Evolutionary conservation across 1,140 invertebrate species (phyloP).

Genomic region (Lepidurus arcticus): DNA sequence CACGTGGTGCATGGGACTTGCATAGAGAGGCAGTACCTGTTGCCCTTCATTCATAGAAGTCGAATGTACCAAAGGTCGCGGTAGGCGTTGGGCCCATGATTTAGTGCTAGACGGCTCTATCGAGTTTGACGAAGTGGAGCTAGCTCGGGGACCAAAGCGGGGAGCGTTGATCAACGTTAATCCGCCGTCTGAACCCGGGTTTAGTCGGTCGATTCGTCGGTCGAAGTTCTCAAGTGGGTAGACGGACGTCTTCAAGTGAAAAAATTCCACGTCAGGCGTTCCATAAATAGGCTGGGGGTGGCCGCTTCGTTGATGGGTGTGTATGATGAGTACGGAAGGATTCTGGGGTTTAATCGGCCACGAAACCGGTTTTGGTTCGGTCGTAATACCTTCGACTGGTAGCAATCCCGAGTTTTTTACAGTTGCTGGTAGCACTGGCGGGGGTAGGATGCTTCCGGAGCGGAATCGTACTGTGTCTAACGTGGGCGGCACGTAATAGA

Average conservation of each 20-base stretch:
- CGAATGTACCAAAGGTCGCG: no score
- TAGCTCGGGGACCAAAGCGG: no score
- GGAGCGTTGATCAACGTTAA: no score
- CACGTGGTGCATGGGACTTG: no score
- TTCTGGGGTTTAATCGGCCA: conserved; percentile 12
- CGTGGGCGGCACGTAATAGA: conserved; percentile 19
- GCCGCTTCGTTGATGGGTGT: not conserved
- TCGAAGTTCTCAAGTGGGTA: not conserved
- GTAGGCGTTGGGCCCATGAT: no score
- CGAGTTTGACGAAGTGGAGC: no score
- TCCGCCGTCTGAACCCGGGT: no score
- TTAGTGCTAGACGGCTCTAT: no score
- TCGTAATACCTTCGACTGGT: not conserved
- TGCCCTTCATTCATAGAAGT: no score
- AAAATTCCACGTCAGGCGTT: not conserved
- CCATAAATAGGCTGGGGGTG: not conserved
- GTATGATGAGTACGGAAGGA: not conserved
- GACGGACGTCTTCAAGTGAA: not conserved
- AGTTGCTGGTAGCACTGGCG: not conserved
- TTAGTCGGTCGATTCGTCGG: not conserved
- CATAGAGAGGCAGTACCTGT: no score
- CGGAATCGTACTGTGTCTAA: not conserved
- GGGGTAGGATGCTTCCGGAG: not conserved
- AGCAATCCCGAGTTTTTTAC: not conserved
- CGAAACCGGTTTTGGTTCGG: not conserved